phyloP scores from a whole-genome alignment of 2,888 invertebrate genomes.

The Thymelicus sylvestris region DNA sequence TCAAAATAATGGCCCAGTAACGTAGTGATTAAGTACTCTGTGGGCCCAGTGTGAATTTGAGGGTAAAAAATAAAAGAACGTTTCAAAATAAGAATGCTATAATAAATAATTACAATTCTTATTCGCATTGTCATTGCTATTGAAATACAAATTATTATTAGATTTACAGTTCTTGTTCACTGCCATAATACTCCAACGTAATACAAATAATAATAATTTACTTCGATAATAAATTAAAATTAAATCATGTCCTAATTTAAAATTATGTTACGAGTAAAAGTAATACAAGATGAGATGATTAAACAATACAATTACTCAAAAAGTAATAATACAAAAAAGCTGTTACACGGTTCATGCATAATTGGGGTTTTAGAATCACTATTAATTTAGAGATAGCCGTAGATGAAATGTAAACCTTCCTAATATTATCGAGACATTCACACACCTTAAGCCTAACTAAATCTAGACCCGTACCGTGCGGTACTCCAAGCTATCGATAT shows the following conservation, averaged over 20 bases:
- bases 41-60: too few species aligned
- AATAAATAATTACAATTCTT: conserved; percentile 72
- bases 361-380: conserved; percentile 71
- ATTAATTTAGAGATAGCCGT: conserved; percentile 55
- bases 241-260: conserved; percentile 63
- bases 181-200: conserved; percentile 63
- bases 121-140: conserved; percentile 61
- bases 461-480: conserved; percentile 65
- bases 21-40: too few species aligned
- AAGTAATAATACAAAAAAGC: conserved; percentile 48
- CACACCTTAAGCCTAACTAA: conserved; percentile 74
- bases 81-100: conserved; percentile 68
- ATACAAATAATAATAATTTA: conserved; percentile 55
- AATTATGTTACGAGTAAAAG: conserved; percentile 50
- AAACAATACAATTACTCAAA: conserved; percentile 46
- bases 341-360: conserved; percentile 50
- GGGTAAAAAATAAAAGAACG: conserved; percentile 73
- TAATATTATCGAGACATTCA: conserved; percentile 69
- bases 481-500: conserved; percentile 58
- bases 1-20: too few species aligned
- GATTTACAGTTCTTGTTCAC: conserved; percentile 54
- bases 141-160: conserved; percentile 64
- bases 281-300: conserved; percentile 44
- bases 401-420: conserved; percentile 60
- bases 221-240: conserved; percentile 57